Evolutionary conservation across 2,113 vertebrate genomes (phyloP), one percentile per base, ranked within the genome.

Genomic region (Pandion haliaetus): DNA sequence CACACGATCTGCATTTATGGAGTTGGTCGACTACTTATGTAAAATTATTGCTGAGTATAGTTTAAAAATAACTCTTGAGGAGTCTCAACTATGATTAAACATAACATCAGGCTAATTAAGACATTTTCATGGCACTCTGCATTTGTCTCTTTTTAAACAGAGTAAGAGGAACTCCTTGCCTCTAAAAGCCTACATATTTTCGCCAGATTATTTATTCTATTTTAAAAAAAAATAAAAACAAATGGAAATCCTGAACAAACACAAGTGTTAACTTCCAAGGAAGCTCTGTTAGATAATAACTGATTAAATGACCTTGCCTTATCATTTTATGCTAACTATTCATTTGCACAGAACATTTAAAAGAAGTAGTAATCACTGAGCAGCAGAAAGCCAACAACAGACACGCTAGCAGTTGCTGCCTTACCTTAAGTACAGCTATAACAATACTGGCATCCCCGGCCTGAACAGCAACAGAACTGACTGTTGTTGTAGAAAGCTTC

Each of bases 401-500:
- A 36, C 54, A 5, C 2, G 18, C 17, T 63, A 82, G 59, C 32
- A 93, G 86, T 58, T 29, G 42, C 70, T 95, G 57, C 32, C 98
- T 98, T 99, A 99, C 99, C 99, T 99, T 99, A 14, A 99, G 96
- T 38, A 99, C 91, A 61, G 98, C 98, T 82, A 99, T 98, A 18
- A 99, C 95, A n/a, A 99, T 98, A 55, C 97, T 98, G 67, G 98
- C 98, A 52, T 97, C 96, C 67, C 99, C 99, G 8, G 98, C 98
- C 91, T 99, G 99, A 76, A 99, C 98, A 71, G 98, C 98, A 8
- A 99, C 98, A 1, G 99, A 99, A 66, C 99, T 99, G 92, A 99
- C 67, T 4, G 99, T 98, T 9, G 99, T 99, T 15, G 98, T 98
- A n/a, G 99, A 98, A 86, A 96, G 94, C 38, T 90, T 93, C 82